Base-by-base conservation (phyloP, 2,797 vertebrate species). In the Gallinago nigripennis region DNA sequence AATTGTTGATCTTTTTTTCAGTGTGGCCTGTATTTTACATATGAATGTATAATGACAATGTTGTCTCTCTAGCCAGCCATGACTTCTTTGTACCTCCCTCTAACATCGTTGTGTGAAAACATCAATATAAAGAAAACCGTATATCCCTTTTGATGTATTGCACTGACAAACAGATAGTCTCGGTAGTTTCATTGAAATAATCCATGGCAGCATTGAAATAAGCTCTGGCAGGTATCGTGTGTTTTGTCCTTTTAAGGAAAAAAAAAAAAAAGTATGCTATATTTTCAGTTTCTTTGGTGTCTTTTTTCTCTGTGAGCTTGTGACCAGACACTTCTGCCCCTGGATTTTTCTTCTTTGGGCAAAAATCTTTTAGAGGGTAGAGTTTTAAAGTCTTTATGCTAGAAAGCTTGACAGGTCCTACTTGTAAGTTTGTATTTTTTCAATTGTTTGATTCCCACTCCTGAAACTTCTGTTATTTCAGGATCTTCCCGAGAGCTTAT, bases 381-480 rank as follows among this genome's bases (percentile, higher is more conserved):
- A 35, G 37, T 53, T 76, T 43, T 43, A 58, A 87, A 76, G 8
- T 65, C 14, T 57, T 6, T 37, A 1, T 78, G 19, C 30, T 81
- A 19, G 35, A 39, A 63, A 65, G 15, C 12, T 79, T 80, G 41
- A 46, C 16, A 46, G 7, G 4, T 64, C 6, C 58, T 65, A 25
- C 25, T 73, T 87, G 31, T 12, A 76, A 56, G 48, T 30, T 17
- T 37, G 19, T 66, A 11, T 10, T 63, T 84, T 82, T 79, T 85
- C 0, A 2, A 0, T 53, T 80, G 14, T 57, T 82, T 1, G 3
- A 1, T 87, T 80, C 31, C 5, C 14, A 10, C 4, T 82, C 10
- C 6, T 66, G 63, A 81, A 86, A 43, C 11, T 61, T 82, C 1
- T 45, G 5, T 64, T 69, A 28, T 65, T 81, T 91, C 56, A 16